Percentiles rank a stretch among this genome's conserved stretches.
Evolutionary conservation across 2,113 vertebrate genomes (phyloP).

Genomic region (Ophiodon elongatus): DNA sequence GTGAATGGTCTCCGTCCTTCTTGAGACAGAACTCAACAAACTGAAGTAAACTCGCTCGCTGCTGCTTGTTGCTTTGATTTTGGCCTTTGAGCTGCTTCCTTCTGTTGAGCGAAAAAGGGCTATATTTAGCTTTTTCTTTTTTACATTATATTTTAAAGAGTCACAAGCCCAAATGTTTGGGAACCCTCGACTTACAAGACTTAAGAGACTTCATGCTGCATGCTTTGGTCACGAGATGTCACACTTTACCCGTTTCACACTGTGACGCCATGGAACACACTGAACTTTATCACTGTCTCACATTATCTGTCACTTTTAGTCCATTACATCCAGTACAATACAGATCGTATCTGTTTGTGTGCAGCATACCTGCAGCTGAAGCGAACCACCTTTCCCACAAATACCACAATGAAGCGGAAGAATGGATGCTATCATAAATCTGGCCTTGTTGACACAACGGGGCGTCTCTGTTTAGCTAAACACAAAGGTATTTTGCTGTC

Average conservation of each 20-base stretch:
- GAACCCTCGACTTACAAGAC: not conserved
- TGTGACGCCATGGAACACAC: not conserved
- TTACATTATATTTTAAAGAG: not conserved
- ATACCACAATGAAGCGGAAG: not conserved
- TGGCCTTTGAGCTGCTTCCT: too few relatives aligned
- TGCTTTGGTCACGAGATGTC: slow-evolving; percentile 37
- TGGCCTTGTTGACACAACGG: slow-evolving; percentile 40
- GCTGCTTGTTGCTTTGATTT: too few relatives aligned
- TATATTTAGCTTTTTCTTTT: not conserved
- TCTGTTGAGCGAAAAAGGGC: too few relatives aligned
- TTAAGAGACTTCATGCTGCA: not conserved
- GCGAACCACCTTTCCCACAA: not conserved
- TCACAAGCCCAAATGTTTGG: not conserved
- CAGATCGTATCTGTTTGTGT: not conserved
- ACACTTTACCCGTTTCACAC: slow-evolving; percentile 4
- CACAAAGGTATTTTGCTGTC: slow-evolving; percentile 47
- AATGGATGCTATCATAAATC: slow-evolving; percentile 27
- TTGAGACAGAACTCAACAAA: too few relatives aligned
- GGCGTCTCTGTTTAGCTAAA: slow-evolving; percentile 31
- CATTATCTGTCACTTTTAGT: not conserved
- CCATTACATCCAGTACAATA: not conserved
- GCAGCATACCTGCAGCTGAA: not conserved
- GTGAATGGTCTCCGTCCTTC: too few relatives aligned
- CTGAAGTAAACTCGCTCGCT: too few relatives aligned
- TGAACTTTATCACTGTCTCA: not conserved